Percentiles rank a stretch among this genome's conserved stretches.
These are phyloP conservation scores for Mimas tiliae DNA, from an alignment of 2,888 invertebrate genomes.

Conservation along the genomic window DNA sequence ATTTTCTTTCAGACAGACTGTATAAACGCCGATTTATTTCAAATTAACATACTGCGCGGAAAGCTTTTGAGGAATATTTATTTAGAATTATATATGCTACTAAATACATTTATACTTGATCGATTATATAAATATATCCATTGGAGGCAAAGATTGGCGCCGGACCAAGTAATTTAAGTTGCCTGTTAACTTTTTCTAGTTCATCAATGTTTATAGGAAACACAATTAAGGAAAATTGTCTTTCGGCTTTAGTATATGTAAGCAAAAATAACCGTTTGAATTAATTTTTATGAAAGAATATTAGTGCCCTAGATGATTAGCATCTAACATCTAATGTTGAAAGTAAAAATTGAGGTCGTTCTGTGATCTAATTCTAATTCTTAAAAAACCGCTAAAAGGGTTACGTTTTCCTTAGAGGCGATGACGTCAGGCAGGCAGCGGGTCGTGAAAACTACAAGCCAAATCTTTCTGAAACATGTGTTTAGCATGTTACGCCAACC, in stretches of 20 bases:
- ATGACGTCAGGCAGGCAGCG: too few species aligned
- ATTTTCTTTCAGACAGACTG: constrained; percentile 25
- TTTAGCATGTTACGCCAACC: too few species aligned
- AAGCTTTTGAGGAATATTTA: not conserved
- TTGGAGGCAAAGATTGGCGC: not conserved
- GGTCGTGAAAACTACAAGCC: too few species aligned
- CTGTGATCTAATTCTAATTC: too few species aligned
- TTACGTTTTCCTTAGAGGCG: too few species aligned
- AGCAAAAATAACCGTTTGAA: too few species aligned
- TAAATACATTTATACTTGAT: not conserved
- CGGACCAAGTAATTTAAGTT: constrained; percentile 11
- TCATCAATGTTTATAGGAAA: constrained; percentile 29
- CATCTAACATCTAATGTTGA: too few species aligned
- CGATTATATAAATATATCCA: not conserved
- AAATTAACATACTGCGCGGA: constrained; percentile 11
- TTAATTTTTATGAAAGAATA: not conserved
- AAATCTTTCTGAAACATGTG: too few species aligned
- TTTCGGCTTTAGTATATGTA: not conserved
- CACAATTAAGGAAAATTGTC: constrained; percentile 1
- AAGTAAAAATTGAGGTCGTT: too few species aligned
- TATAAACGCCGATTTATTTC: constrained; percentile 2
- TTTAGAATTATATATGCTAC: not conserved
- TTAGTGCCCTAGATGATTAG: too few species aligned
- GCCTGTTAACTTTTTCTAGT: not conserved
- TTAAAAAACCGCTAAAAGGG: too few species aligned